phyloP scores from a whole-genome alignment of 2,888 invertebrate genomes.

The Didymodactylos carnosus region DNA sequence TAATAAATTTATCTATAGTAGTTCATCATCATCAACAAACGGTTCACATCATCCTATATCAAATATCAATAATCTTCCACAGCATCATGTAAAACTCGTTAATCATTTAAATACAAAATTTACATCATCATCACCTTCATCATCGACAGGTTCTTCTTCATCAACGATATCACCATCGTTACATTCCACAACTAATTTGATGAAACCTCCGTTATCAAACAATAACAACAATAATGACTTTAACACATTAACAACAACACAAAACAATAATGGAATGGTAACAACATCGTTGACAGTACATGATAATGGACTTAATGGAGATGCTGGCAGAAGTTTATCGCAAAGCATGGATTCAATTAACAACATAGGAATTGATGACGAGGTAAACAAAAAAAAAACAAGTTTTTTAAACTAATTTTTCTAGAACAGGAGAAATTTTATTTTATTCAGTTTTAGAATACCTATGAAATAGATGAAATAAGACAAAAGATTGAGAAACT shows the following conservation, averaged over 20 bases:
- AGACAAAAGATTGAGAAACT: no score
- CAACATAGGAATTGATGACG: not conserved
- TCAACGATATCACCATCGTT: not conserved
- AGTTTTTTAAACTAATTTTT: no score
- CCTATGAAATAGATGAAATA: no score
- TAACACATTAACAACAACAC: no score
- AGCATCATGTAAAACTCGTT: no score
- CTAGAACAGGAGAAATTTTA: no score
- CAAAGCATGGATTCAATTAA: not conserved
- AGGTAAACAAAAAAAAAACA: no score
- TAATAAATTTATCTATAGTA: not conserved
- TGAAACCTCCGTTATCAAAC: not conserved
- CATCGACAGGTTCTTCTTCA: not conserved
- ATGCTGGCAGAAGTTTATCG: not conserved
- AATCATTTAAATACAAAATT: no score
- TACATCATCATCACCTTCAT: not conserved
- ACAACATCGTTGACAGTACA: no score
- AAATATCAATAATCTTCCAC: not conserved
- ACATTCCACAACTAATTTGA: not conserved
- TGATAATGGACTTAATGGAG: not conserved
- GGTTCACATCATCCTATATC: not conserved
- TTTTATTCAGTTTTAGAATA: no score
- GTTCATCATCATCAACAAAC: not conserved
- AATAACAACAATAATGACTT: not conserved
- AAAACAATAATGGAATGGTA: not conserved